Percentiles rank a stretch among this genome's conserved stretches.
These are phyloP conservation scores for Leptobrachium ailaonicum DNA, from an alignment of 2,113 vertebrate species.

Conservation along the genomic window DNA sequence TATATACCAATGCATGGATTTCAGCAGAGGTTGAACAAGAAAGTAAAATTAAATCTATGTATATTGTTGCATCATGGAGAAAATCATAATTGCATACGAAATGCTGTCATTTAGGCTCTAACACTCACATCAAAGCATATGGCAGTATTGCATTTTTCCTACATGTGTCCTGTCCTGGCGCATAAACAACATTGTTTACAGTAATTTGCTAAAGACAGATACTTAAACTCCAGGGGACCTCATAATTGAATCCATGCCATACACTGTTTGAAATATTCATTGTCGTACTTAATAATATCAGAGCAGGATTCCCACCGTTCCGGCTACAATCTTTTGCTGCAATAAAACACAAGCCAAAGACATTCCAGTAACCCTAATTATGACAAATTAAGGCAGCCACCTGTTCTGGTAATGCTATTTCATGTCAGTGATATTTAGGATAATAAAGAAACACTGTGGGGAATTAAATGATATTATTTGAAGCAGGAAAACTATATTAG, in stretches of 20 bases:
- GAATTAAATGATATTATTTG: neutral
- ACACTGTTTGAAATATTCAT: conserved; percentile 3
- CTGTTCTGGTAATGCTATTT: conserved; percentile 13
- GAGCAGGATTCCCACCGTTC: neutral
- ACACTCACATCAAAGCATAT: neutral
- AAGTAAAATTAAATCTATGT: no score
- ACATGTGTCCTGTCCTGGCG: neutral
- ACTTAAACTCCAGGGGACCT: conserved; percentile 6
- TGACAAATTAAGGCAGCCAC: conserved; percentile 34
- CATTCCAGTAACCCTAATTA: conserved; percentile 16
- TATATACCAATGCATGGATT: no score
- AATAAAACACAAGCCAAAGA: conserved; percentile 6
- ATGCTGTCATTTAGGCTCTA: neutral
- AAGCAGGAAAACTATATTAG: neutral
- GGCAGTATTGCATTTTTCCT: neutral
- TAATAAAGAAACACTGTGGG: neutral
- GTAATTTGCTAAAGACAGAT: conserved; percentile 4
- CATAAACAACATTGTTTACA: conserved; percentile 13
- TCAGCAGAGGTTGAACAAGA: no score
- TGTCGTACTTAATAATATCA: conserved; percentile 8
- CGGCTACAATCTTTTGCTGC: neutral
- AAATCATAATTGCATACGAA: neutral
- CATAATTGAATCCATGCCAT: conserved; percentile 1
- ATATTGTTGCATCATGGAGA: neutral
- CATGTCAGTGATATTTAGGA: neutral